These are phyloP conservation scores for Melipona beecheii DNA, from an alignment of 2,888 invertebrate species.

Conservation along the genomic window DNA sequence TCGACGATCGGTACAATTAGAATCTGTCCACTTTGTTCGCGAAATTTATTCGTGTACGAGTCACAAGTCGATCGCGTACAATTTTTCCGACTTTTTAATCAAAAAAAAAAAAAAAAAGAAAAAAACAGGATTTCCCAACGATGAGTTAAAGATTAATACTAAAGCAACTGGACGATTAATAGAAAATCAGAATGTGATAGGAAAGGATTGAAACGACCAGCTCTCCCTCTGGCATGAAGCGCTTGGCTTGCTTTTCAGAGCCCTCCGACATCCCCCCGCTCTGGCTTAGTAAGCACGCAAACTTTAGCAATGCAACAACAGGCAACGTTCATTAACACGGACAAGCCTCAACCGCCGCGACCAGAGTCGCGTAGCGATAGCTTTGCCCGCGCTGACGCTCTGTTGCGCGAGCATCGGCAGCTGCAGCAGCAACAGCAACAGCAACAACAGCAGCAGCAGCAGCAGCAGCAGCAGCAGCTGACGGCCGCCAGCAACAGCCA, in stretches of 20 bases:
- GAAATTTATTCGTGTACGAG: background rate
- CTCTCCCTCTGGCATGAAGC: conserved; percentile 72
- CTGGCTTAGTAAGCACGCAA: conserved; percentile 75
- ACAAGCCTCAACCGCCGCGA: conserved; percentile 74
- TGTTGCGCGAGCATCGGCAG: conserved; percentile 76
- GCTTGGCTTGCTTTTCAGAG: conserved; percentile 83
- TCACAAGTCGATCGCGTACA: no score
- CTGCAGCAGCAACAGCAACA: conserved; percentile 78
- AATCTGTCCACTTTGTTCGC: background rate
- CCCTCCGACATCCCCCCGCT: conserved; percentile 80
- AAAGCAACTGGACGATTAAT: conserved; percentile 15
- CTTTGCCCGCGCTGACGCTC: conserved; percentile 78
- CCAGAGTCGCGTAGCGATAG: conserved; percentile 81
- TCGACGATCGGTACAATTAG: background rate
- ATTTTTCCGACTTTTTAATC: no score
- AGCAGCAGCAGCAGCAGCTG: background rate
- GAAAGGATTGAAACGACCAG: conserved; percentile 52
- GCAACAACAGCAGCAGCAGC: background rate
- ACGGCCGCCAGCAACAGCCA: conserved; percentile 70
- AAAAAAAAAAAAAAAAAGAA: no score
- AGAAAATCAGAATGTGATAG: conserved; percentile 32
- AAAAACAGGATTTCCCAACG: no score
- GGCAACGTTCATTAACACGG: conserved; percentile 37
- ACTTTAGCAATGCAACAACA: conserved; percentile 73
- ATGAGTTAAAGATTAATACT: conserved; percentile 19